Evolutionary conservation across 2,888 invertebrate genomes (phyloP).

Genomic region (Ophion slaviceki): DNA sequence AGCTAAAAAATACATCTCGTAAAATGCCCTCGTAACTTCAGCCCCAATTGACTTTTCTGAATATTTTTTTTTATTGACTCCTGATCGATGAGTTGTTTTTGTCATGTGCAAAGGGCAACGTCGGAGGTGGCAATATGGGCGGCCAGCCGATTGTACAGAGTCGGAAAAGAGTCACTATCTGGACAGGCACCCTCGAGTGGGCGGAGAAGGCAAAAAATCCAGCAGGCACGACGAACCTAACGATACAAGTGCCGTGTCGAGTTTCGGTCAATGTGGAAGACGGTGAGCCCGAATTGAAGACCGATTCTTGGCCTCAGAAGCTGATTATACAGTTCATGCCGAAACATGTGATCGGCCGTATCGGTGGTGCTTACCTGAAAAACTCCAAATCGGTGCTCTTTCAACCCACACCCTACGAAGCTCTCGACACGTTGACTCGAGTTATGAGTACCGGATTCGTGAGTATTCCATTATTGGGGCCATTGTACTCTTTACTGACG

Average conservation of each 20-base stretch:
- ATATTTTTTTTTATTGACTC: too few relatives aligned
- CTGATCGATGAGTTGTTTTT: background rate
- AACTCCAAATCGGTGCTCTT: constrained; percentile 97
- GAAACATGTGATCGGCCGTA: constrained; percentile 94
- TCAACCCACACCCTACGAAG: constrained; percentile 93
- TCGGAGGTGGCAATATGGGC: constrained; percentile 72
- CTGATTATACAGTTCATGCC: constrained; percentile 98
- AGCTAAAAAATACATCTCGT: too few relatives aligned
- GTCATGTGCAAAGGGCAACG: constrained; percentile 72
- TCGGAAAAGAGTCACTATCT: constrained; percentile 86
- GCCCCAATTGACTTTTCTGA: too few relatives aligned
- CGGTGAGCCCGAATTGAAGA: constrained; percentile 95
- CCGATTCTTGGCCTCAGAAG: constrained; percentile 96
- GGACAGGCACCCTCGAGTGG: constrained; percentile 96
- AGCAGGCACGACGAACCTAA: constrained; percentile 90
- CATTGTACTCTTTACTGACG: too few relatives aligned
- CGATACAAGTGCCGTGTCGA: constrained; percentile 91
- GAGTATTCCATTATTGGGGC: constrained; percentile 83
- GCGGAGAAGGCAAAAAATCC: constrained; percentile 94
- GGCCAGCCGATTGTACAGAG: constrained; percentile 82
- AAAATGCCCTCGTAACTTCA: too few relatives aligned
- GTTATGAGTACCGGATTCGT: constrained; percentile 97
- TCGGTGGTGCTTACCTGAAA: constrained; percentile 94
- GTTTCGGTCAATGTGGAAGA: constrained; percentile 90
- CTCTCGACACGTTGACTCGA: constrained; percentile 93